Percentiles rank a stretch among this genome's conserved stretches.
phyloP scores from a whole-genome alignment of 1,140 invertebrate genomes.

The Drosophila kikkawai region DNA sequence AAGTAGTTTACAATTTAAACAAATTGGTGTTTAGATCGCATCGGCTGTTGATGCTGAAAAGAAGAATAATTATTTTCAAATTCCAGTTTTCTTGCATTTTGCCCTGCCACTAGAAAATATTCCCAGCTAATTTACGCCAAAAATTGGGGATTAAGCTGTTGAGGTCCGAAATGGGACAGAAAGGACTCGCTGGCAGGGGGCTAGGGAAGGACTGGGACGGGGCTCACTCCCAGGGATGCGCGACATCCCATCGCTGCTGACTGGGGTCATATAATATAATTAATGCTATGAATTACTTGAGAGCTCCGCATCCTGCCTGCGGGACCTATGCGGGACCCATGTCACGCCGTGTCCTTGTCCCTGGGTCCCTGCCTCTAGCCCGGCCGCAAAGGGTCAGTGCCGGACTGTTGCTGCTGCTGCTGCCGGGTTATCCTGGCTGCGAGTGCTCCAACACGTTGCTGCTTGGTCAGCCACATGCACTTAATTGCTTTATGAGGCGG shows the following conservation, averaged over 20 bases:
- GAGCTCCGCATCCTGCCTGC: conserved; percentile 27
- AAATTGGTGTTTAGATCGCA: background rate
- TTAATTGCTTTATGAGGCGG: conserved; percentile 83
- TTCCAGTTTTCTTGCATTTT: background rate
- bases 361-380: background rate
- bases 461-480: conserved; percentile 81
- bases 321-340: conserved; percentile 1
- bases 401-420: conserved; percentile 3
- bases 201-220: background rate
- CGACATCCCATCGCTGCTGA: background rate
- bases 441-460: conserved; percentile 75
- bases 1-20: too few relatives aligned
- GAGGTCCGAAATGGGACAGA: background rate
- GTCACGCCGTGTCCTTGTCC: conserved; percentile 4
- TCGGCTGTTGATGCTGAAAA: background rate
- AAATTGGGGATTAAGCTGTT: background rate
- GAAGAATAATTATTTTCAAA: background rate
- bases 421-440: conserved; percentile 9
- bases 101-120: background rate
- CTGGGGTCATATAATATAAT: conserved; percentile 73
- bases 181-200: background rate
- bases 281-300: conserved; percentile 80
- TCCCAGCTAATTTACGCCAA: background rate
- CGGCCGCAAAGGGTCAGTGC: conserved; percentile 34
- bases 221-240: background rate